Conservation (phyloP, 2,113 vertebrate genomes). For the Mirza zaza region DNA sequence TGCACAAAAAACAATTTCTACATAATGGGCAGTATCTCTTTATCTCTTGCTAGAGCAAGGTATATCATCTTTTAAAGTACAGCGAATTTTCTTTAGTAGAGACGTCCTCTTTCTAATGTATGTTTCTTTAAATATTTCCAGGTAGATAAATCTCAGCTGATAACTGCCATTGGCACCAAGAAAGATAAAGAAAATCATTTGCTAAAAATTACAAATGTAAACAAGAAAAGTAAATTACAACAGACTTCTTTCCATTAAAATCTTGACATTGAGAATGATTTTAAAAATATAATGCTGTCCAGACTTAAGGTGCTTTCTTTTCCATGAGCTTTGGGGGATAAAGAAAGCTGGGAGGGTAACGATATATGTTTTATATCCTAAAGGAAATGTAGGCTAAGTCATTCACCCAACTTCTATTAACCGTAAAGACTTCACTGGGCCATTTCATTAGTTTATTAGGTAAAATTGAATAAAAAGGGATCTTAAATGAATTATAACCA, state of each 20-base stretch:
- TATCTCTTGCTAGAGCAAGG: background rate
- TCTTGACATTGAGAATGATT: constrained; percentile 11
- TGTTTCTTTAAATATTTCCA: background rate
- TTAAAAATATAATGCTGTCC: background rate
- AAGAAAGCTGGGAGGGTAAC: constrained; percentile 9
- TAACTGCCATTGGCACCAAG: background rate
- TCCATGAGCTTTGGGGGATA: background rate
- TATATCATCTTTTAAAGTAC: background rate
- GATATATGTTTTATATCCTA: constrained; percentile 64
- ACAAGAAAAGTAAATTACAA: constrained; percentile 39
- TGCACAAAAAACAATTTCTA: background rate
- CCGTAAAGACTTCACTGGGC: constrained; percentile 76
- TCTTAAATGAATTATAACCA: constrained; percentile 83
- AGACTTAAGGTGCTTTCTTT: constrained; percentile 1
- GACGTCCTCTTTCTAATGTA: background rate
- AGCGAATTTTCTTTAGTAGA: background rate
- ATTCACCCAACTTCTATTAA: constrained; percentile 73
- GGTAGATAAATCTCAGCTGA: background rate
- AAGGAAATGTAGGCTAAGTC: constrained; percentile 71
- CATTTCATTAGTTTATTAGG: constrained; percentile 83
- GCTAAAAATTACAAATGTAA: constrained; percentile 1
- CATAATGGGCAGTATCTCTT: background rate
- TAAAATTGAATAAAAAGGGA: constrained; percentile 79
- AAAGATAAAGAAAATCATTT: constrained; percentile 54
- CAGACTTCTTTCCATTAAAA: background rate